Evolutionary conservation across 2,888 invertebrate genomes (phyloP), one percentile per base, ranked within the genome.

Genomic region (Trissoscelio sp.): DNA sequence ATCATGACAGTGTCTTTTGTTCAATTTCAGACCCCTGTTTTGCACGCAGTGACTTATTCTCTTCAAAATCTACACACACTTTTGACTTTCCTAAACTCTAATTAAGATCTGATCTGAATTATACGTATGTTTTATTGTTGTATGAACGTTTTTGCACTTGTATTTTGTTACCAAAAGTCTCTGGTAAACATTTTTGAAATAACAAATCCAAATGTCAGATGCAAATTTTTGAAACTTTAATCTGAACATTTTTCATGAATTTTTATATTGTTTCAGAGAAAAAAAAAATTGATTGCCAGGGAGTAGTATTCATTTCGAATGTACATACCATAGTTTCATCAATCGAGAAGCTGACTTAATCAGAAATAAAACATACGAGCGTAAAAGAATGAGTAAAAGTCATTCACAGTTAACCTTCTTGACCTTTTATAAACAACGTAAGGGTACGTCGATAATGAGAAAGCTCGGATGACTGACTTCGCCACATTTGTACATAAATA

Each of bases 111-210:
- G n/a, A 31, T 55, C 24, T 53, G 16, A 24, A 55, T 18, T 20
- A 34, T 58, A 44, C 31, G 16, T 58, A 48, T 70, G 14, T 57
- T 57, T 69, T 67, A 28, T 55, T 70, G 58, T 69, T 69, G 69
- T 46, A 31, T 53, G 55, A 42, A 4, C 31, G 53, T 67, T 51
- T 51, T 28, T 66, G 66, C 66, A 66, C 66, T 34, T 46, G 39
- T 66, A 66, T 39, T 34, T 62, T 62, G 58, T 22, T 24, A 42
- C 24, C 7, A 51, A 6, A 28, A 51, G 14, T 51, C 51, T 28
- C 51, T 44, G 44, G 20, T 44, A 44, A 44, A 44, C 18, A 44
- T 42, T 42, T 14, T 42, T n/a, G 4, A 31, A n/a, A n/a, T n/a
- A n/a, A n/a, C n/a, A n/a, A n/a, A n/a, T n/a, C n/a, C n/a, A n/a